Evolutionary conservation across 2,888 invertebrate species (phyloP), one percentile per base, ranked within the genome.

Genomic region (Digitonthophagus gazella): DNA sequence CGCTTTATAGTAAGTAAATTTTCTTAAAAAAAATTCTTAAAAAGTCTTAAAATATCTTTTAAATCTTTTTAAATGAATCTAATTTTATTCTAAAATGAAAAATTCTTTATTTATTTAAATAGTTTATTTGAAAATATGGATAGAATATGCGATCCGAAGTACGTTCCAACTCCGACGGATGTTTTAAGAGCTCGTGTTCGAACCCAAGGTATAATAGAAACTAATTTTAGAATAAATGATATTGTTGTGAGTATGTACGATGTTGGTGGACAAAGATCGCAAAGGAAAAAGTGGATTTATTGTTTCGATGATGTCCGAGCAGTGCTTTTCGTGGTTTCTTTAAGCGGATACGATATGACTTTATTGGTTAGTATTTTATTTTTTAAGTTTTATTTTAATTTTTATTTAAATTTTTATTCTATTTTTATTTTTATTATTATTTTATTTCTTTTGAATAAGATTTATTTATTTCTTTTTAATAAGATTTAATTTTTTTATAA

Each of bases 111-210:
- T 58, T 57, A 22, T 57, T 70, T 70, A 19, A 78, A 76, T 72
- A 89, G 89, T 82, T 84, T 89, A 75, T 89, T 89, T 81, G 89
- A 89, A 77, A 88, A 89, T 78, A 89, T 89, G 87, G 88, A 88
- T 71, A 80, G 89, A 72, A 86, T 89, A 68, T 87, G 87, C 79
- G 85, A 86, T 78, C 85, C 86, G 65, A 87, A 88, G 78, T 89
- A 88, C 78, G 83, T 86, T 73, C 89, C 89, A 70, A 85, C 86
- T n/a, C 84, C 88, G 0, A 87, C 87, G 1, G 89, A 89, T 79
- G 89, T 89, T 1, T 78, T 89, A 67, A 78, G 89, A 72, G 89
- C 89, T 0, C 80, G 89, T 67, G 88, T 89, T 0, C 81, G 89
- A 58, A 89, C 89, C n/a, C 88, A 87, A 73, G 89, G 89, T 14